Evolutionary conservation across 1,140 invertebrate genomes (phyloP).

Genomic region (Bombus impatiens): DNA sequence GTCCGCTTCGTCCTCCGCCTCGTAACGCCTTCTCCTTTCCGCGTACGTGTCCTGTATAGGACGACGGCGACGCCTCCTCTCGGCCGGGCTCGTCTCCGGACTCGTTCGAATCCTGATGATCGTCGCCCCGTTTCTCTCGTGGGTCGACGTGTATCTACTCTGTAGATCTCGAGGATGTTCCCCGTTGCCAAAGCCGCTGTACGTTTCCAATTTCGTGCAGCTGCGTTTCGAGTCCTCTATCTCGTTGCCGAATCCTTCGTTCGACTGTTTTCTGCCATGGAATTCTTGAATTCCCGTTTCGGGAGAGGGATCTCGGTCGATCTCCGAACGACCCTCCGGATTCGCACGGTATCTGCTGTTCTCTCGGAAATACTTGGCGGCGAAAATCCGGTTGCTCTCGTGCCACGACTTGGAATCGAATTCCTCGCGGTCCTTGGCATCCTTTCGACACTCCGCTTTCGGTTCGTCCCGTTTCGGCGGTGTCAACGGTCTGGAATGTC

Average conservation of each 20-base stretch:
- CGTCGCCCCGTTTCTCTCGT: constrained; percentile 70
- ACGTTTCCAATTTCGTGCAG: neutral
- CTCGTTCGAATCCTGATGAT: constrained; percentile 69
- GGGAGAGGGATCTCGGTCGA: constrained; percentile 45
- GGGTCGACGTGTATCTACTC: constrained; percentile 51
- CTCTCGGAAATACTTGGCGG: constrained; percentile 65
- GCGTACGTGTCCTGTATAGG: constrained; percentile 36
- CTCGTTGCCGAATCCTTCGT: constrained; percentile 14
- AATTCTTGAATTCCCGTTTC: constrained; percentile 18
- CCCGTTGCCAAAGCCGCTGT: constrained; percentile 1
- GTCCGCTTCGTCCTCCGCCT: constrained; percentile 53
- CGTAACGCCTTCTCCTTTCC: constrained; percentile 41
- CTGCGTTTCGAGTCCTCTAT: constrained; percentile 18
- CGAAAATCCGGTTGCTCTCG: constrained; percentile 73
- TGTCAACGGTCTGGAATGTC: constrained; percentile 75
- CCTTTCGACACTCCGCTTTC: constrained; percentile 21
- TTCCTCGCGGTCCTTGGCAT: constrained; percentile 32
- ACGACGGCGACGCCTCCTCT: constrained; percentile 60
- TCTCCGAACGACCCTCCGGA: constrained; percentile 51
- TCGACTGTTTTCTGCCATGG: neutral
- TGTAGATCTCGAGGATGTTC: constrained; percentile 28
- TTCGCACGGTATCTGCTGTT: constrained; percentile 49
- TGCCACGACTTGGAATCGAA: constrained; percentile 66
- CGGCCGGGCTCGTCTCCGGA: constrained; percentile 48
- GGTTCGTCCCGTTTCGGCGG: constrained; percentile 63